Evolutionary conservation across 2,888 invertebrate genomes (phyloP).

Genomic region (Rhamnusium bicolor): DNA sequence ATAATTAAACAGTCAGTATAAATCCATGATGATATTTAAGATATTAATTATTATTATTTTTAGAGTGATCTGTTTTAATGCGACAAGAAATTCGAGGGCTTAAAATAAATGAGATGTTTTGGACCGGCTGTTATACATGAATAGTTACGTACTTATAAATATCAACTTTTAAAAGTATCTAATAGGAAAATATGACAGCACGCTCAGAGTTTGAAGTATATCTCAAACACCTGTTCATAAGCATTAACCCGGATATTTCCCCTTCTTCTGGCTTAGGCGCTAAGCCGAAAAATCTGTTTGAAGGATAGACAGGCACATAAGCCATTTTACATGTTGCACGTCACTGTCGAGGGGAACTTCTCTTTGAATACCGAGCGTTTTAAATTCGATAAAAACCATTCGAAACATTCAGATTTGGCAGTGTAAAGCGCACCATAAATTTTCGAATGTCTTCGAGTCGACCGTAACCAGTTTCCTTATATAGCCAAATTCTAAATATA

Average conservation of each 20-base stretch:
- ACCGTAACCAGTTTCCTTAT: slow-evolving; percentile 39
- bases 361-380: slow-evolving; percentile 20
- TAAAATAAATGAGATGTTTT: slow-evolving; percentile 11
- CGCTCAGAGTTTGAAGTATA: slow-evolving; percentile 20
- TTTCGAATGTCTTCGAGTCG: slow-evolving; percentile 33
- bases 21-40: background rate
- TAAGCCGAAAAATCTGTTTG: slow-evolving; percentile 22
- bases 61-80: background rate
- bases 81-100: background rate
- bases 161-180: slow-evolving; percentile 10
- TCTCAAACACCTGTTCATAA: slow-evolving; percentile 36
- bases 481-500: slow-evolving; percentile 26
- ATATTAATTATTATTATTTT: background rate
- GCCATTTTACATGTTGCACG: slow-evolving; percentile 16
- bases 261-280: slow-evolving; percentile 10
- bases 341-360: slow-evolving; percentile 20
- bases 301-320: slow-evolving; percentile 20
- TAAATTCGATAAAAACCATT: slow-evolving; percentile 26
- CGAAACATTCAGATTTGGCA: slow-evolving; percentile 12
- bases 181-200: slow-evolving; percentile 23
- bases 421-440: slow-evolving; percentile 34
- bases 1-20: too few relatives aligned
- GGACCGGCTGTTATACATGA: background rate
- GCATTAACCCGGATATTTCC: slow-evolving; percentile 28
- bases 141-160: slow-evolving; percentile 3